Evolutionary conservation across 1,140 invertebrate species (phyloP), one percentile per base, ranked within the genome.

Genomic region (Aphelenchoides avenae): DNA sequence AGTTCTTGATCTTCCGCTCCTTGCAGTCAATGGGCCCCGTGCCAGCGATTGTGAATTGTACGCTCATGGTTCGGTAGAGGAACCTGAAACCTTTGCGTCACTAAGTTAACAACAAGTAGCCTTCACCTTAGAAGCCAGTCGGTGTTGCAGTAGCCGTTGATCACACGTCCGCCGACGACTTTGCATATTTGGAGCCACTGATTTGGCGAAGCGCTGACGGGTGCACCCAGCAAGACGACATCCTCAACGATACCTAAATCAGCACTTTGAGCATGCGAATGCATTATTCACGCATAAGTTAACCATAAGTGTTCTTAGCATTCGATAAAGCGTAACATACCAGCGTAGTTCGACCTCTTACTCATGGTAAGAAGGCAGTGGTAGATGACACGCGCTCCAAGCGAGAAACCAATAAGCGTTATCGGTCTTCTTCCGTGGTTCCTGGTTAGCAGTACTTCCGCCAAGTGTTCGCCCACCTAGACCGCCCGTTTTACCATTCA

Each of bases 301-400:
- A n/a, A n/a, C n/a, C 24, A 22, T 37, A 47, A 48, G 49, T 57
- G 48, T 18, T 30, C 40, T 26, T 27, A n/a, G 24, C 18, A 39
- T 66, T 61, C 9, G 39, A 39, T 49, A n/a, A 42, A 13, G n/a
- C 31, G 52, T 13, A 29, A 9, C 26, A 59, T 22, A 9, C 30
- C 20, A 37, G 22, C 26, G 26, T 36, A 15, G 42, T 26, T 57
- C 66, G 67, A 71, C 81, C 81, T 70, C 3, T 79, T 79, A 30
- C 71, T 63, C 64, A 81, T 70, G 48, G 80, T 77, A 36, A 80
- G 69, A 26, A 81, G 57, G 77, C 86, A 87, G 63, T 85, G 85
- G 75, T 83, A 87, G 42, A 87, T 85, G 22, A 87, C 85, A 52
- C 86, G 75, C 4, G 86, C 86, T 24, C 86, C 86, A 1, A 87